Conservation (phyloP, 1,140 invertebrate species). For the Thereuonema tuberculata region DNA sequence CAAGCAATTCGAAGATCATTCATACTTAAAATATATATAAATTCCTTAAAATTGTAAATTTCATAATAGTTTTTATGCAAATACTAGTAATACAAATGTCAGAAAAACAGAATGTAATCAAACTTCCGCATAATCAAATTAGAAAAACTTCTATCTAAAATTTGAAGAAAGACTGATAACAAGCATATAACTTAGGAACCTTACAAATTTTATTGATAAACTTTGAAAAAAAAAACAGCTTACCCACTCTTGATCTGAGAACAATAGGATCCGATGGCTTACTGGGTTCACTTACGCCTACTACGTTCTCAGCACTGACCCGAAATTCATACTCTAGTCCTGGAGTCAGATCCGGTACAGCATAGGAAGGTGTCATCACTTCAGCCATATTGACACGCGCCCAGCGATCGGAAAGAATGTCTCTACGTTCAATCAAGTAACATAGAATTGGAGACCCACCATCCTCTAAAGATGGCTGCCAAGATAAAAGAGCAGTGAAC, state of each 20-base stretch:
- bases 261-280: conserved; percentile 12
- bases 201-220: background rate
- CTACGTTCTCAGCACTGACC: conserved; percentile 69
- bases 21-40: no score
- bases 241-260: conserved; percentile 1
- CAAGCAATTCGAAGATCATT: no score
- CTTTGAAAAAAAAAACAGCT: no score
- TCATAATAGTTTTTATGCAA: no score
- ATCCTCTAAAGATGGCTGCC: background rate
- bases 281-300: conserved; percentile 40
- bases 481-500: background rate
- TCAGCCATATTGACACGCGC: conserved; percentile 45
- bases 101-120: no score
- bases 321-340: conserved; percentile 81
- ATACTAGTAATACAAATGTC: no score
- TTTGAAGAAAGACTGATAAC: background rate
- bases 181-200: background rate
- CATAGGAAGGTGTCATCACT: conserved; percentile 51
- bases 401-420: conserved; percentile 17
- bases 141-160: background rate
- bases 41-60: no score
- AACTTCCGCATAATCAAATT: no score
- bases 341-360: conserved; percentile 59
- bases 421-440: conserved; percentile 20
- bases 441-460: no score